Evolutionary conservation across 2,888 invertebrate genomes (phyloP).

Genomic region (Escarpia spicata): DNA sequence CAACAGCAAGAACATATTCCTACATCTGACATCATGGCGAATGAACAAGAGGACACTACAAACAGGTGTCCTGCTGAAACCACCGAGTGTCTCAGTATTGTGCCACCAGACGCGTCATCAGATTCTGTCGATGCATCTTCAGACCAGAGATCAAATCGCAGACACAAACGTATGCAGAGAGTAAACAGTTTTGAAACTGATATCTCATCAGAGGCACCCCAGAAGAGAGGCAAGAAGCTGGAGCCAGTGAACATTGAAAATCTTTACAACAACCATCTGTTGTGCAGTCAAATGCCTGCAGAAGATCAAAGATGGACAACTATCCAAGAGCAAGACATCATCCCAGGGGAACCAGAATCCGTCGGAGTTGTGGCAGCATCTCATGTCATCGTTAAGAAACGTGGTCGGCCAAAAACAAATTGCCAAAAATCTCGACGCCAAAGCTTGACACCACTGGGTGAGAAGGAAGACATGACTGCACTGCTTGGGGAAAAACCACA

Average conservation of each 20-base stretch:
- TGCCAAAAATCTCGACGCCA: neutral
- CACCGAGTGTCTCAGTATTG: neutral
- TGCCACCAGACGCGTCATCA: neutral
- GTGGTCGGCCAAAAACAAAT: neutral
- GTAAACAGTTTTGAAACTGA: neutral
- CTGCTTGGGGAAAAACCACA: neutral
- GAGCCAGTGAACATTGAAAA: conserved; percentile 34
- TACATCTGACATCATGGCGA: neutral
- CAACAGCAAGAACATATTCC: neutral
- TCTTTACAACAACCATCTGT: conserved; percentile 37
- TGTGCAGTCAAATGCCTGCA: conserved; percentile 40
- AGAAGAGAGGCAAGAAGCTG: neutral
- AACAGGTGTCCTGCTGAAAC: neutral
- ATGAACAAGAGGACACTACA: neutral
- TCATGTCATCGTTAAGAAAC: neutral
- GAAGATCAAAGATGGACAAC: conserved; percentile 34
- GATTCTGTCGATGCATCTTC: neutral
- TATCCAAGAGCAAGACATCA: conserved; percentile 32
- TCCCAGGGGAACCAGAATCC: neutral
- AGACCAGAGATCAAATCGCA: neutral
- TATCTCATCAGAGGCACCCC: neutral
- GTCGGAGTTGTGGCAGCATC: neutral
- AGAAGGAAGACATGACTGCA: neutral
- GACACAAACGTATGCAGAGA: neutral
- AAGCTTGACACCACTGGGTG: neutral